Conservation (phyloP, 1,140 invertebrate species). For the Penaeus indicus region DNA sequence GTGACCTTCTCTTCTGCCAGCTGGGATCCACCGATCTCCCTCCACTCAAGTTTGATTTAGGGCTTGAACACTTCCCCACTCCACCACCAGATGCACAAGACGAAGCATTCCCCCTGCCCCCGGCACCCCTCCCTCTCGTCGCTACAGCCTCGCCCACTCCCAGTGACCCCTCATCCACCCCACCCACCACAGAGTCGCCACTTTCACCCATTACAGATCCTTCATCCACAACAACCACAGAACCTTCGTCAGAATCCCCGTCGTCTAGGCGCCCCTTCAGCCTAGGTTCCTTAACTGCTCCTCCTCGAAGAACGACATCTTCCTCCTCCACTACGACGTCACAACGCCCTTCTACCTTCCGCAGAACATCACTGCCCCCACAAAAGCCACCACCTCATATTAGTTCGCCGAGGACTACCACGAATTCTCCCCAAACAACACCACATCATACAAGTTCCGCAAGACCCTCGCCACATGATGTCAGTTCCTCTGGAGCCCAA, state of each 20-base stretch:
- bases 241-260: neutral
- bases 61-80: neutral
- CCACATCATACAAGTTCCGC: too few species aligned
- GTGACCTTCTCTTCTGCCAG: constrained; percentile 55
- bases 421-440: too few species aligned
- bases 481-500: neutral
- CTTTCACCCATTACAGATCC: neutral
- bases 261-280: neutral
- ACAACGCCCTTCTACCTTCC: neutral
- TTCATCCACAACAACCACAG: neutral
- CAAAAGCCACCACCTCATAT: neutral
- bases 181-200: neutral
- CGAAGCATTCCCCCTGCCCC: constrained; percentile 22
- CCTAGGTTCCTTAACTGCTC: neutral
- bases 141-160: constrained; percentile 10
- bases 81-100: neutral
- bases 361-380: neutral
- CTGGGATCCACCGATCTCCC: constrained; percentile 41
- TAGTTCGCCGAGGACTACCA: neutral
- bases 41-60: constrained; percentile 36
- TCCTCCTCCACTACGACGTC: neutral
- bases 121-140: constrained; percentile 32
- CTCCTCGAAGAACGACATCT: neutral
- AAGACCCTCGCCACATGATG: neutral
- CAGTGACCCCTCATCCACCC: neutral